Conservation (phyloP, 2,797 vertebrate genomes). For the Squalus acanthias region DNA sequence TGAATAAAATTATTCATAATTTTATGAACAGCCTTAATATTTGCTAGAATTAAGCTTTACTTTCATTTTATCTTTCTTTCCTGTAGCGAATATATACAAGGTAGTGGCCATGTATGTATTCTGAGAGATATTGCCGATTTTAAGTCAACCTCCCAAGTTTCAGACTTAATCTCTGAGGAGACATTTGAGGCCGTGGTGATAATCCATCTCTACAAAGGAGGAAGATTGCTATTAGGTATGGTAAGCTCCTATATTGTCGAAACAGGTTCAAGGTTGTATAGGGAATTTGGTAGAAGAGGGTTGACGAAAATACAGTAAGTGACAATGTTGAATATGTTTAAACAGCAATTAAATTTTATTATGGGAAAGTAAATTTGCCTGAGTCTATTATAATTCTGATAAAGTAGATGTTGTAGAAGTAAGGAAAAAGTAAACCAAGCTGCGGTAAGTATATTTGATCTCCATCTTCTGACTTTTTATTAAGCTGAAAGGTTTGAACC, state of each 20-base stretch:
- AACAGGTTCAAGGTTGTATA: not conserved
- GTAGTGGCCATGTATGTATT: slow-evolving; percentile 75
- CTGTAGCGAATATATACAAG: slow-evolving; percentile 71
- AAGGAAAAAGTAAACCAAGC: not conserved
- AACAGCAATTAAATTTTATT: not conserved
- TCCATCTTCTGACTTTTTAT: not conserved
- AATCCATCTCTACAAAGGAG: slow-evolving; percentile 83
- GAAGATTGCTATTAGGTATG: slow-evolving; percentile 78
- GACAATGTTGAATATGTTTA: not conserved
- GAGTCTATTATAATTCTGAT: not conserved
- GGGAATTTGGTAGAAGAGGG: not conserved
- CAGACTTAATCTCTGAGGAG: slow-evolving; percentile 53
- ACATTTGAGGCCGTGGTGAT: slow-evolving; percentile 72
- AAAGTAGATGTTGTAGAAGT: not conserved
- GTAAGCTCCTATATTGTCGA: not conserved
- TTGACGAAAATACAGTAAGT: not conserved
- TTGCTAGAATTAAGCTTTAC: not conserved
- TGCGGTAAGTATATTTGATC: not conserved
- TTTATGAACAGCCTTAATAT: not conserved
- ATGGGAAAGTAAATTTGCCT: not conserved
- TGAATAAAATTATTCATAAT: not conserved
- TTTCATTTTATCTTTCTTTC: slow-evolving; percentile 42
- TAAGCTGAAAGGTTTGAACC: not conserved
- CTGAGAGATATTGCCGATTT: slow-evolving; percentile 70
- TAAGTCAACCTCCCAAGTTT: slow-evolving; percentile 60